A percentile compares a stretch with the other conserved stretches of the same genome.
Conservation (phyloP, 2,113 vertebrate genomes). For the Hippocampus mohnikei region DNA sequence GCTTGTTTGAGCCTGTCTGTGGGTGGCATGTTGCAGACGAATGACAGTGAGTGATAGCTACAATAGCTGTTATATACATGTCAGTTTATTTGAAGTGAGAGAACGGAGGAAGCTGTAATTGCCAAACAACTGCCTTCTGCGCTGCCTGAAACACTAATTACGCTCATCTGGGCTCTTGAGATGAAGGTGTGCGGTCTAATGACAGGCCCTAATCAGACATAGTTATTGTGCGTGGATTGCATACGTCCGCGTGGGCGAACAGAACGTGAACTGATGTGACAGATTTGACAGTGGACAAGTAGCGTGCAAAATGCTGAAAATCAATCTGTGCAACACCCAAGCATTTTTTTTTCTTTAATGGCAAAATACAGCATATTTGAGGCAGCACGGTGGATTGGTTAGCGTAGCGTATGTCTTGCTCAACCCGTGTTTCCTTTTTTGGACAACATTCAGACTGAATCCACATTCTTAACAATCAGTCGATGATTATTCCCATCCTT, state of each 20-base stretch:
- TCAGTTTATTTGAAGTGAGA: constrained; percentile 42
- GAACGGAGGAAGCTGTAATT: constrained; percentile 35
- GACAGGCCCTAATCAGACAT: constrained; percentile 43
- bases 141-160: constrained; percentile 51
- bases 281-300: too few relatives aligned
- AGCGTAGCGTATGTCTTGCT: too few relatives aligned
- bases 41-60: constrained; percentile 39
- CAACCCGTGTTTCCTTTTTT: too few relatives aligned
- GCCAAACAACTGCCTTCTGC: constrained; percentile 52
- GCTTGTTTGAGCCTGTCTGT: constrained; percentile 35
- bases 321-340: neutral
- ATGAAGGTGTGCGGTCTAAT: constrained; percentile 43
- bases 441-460: too few relatives aligned
- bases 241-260: neutral
- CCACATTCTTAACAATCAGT: neutral
- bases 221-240: neutral
- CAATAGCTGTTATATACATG: constrained; percentile 43
- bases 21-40: constrained; percentile 51
- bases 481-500: neutral
- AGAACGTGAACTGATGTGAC: neutral
- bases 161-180: constrained; percentile 26
- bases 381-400: too few relatives aligned
- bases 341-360: neutral
- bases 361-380: neutral
- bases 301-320: neutral